Conservation (phyloP, 2,797 vertebrate species). For the Selene dorsalis region DNA sequence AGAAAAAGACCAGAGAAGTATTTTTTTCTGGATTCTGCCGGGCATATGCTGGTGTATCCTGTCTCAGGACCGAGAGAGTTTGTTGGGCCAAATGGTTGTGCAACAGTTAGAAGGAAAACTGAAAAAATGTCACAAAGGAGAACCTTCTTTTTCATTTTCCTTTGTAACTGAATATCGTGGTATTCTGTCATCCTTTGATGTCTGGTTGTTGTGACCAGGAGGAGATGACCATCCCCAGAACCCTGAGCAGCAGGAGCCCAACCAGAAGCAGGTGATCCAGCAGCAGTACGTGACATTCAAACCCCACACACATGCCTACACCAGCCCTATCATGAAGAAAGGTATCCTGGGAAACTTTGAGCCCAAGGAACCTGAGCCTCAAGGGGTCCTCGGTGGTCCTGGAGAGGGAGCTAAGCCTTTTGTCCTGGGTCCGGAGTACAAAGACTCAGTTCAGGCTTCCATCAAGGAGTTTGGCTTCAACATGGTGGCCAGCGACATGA, state of each 20-base stretch:
- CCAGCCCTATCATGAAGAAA: constrained; percentile 87
- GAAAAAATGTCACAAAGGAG: no score
- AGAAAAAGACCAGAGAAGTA: no score
- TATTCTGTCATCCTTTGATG: neutral
- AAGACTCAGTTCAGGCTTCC: constrained; percentile 91
- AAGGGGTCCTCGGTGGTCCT: constrained; percentile 89
- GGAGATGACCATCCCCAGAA: constrained; percentile 21
- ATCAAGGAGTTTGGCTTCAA: constrained; percentile 99
- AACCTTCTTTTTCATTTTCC: neutral
- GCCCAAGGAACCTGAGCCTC: constrained; percentile 91
- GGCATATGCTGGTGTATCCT: no score
- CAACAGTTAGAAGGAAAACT: no score
- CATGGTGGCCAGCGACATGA: constrained; percentile 99
- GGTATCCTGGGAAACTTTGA: constrained; percentile 94
- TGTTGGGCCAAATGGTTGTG: no score
- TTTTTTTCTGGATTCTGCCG: no score
- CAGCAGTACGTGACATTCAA: constrained; percentile 95
- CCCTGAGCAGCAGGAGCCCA: constrained; percentile 44
- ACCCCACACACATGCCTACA: constrained; percentile 89
- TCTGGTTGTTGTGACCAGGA: constrained; percentile 34
- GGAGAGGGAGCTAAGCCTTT: constrained; percentile 94
- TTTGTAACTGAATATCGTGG: neutral
- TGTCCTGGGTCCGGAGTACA: constrained; percentile 93
- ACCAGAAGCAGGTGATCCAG: constrained; percentile 86
- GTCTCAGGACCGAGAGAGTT: no score